Base-by-base conservation (phyloP, 2,888 invertebrate genomes). In the Omphaloscelis lunosa region DNA sequence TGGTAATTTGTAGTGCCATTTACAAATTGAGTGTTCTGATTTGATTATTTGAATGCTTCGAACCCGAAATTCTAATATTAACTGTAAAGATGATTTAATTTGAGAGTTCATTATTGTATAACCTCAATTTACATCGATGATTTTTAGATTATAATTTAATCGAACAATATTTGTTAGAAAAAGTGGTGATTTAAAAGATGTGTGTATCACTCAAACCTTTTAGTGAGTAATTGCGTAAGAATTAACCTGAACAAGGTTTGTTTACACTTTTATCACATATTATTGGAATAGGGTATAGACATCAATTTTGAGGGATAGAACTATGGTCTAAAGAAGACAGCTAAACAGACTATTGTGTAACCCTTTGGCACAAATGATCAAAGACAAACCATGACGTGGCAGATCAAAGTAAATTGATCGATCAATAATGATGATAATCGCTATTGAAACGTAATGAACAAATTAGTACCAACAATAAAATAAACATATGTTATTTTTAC, bases 401-500 rank as follows among this genome's bases (percentile, higher is more conserved):
- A 17, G 23, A 74, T 39, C 27, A 45, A 63, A 58, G 27, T 12
- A 62, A 39, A 48, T 41, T 15, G 2, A 23, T 39, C 9, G 9
- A 34, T 51, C 2, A 53, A 45, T 62, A 77, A 45, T 41, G 0
- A 56, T 27, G 23, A 17, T 12, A 45, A 76, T 7, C 7, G 0
- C 39, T 0, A 75, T 39, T 29, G 23, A 77, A 66, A n/a, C 7
- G 45, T 27, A 74, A 45, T 34, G 0, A 58, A n/a, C 34, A 58
- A 75, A 68, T 51, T 34, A 41, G 29, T 29, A 58, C n/a, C 3
- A 34, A 29, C 59, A 72, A 41, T 58, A 39, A 62, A 58, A 68
- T 63, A 68, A 83, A 82, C 12, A 77, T 51, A 29, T 17, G 20
- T 48, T 11, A 53, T 51, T 80, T 15, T 27, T 17, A 15, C 56